These are phyloP conservation scores for Propithecus perrieri DNA, from an alignment of 2,797 vertebrate species.

Conservation along the genomic window DNA sequence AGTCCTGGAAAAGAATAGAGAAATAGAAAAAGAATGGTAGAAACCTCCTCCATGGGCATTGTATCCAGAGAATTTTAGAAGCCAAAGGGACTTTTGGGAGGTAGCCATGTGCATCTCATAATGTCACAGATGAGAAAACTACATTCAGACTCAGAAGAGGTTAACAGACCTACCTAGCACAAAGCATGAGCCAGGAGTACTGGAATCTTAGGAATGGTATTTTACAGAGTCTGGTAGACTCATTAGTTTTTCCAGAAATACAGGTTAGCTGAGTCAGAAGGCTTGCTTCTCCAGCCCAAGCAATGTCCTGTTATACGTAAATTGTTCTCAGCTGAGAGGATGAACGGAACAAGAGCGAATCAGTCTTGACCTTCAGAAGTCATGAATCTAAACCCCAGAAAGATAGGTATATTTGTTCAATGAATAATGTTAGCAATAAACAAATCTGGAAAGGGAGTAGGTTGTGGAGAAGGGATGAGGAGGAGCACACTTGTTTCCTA, in stretches of 20 bases:
- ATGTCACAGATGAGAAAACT: neutral
- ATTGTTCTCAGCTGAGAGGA: neutral
- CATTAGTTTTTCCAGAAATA: neutral
- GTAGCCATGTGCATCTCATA: too few species aligned
- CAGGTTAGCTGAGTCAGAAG: neutral
- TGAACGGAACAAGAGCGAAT: neutral
- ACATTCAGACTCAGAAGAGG: neutral
- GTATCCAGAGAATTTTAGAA: neutral
- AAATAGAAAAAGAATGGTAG: neutral
- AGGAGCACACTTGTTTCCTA: neutral
- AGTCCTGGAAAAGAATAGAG: neutral
- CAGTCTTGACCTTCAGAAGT: neutral
- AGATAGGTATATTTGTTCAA: neutral
- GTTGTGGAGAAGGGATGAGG: neutral
- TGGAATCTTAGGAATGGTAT: neutral
- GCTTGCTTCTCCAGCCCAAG: neutral
- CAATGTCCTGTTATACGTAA: neutral
- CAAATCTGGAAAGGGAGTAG: neutral
- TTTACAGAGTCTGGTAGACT: neutral
- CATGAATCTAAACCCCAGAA: neutral
- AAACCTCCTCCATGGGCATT: neutral
- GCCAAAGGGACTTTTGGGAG: accelerated
- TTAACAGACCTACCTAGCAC: neutral
- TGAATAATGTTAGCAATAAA: neutral
- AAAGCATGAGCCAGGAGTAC: neutral